Conservation (phyloP, 1,140 invertebrate species). For the Ceratosolen fusciceps region DNA sequence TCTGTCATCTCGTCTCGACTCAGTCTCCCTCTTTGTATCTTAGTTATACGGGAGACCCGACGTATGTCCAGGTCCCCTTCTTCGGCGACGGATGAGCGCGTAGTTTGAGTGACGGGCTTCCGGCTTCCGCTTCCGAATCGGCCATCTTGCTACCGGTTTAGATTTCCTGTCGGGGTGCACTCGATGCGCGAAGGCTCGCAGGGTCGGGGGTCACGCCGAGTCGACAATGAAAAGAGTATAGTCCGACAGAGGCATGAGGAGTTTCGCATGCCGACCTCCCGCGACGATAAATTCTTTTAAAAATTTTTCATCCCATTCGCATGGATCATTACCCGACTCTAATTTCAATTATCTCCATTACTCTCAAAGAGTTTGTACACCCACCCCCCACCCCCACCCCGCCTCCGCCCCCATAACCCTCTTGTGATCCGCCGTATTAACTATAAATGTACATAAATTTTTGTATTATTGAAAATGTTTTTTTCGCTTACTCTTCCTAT, state of each 20-base stretch:
- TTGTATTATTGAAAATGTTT: too few relatives aligned
- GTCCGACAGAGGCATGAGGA: background rate
- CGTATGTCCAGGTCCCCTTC: slow-evolving; percentile 57
- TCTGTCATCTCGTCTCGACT: slow-evolving; percentile 32
- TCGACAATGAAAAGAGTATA: background rate
- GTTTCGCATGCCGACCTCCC: background rate
- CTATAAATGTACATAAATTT: too few relatives aligned
- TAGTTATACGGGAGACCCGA: background rate
- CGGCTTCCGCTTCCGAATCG: slow-evolving; percentile 71
- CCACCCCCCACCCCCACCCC: too few relatives aligned
- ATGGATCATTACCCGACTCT: too few relatives aligned
- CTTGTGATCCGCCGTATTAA: too few relatives aligned
- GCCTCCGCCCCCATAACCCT: too few relatives aligned
- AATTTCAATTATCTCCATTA: too few relatives aligned
- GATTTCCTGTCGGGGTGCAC: slow-evolving; percentile 60
- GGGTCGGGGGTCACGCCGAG: background rate
- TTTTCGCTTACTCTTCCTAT: too few relatives aligned
- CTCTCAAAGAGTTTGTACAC: too few relatives aligned
- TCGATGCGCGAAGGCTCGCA: background rate
- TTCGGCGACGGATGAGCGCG: slow-evolving; percentile 66
- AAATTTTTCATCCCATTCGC: too few relatives aligned
- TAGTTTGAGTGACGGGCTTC: slow-evolving; percentile 71
- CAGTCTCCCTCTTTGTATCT: too few relatives aligned
- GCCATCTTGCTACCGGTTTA: slow-evolving; percentile 72
- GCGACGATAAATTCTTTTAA: too few relatives aligned